Base-by-base conservation (phyloP, 2,113 vertebrate species). In the Peromyscus leucopus region DNA sequence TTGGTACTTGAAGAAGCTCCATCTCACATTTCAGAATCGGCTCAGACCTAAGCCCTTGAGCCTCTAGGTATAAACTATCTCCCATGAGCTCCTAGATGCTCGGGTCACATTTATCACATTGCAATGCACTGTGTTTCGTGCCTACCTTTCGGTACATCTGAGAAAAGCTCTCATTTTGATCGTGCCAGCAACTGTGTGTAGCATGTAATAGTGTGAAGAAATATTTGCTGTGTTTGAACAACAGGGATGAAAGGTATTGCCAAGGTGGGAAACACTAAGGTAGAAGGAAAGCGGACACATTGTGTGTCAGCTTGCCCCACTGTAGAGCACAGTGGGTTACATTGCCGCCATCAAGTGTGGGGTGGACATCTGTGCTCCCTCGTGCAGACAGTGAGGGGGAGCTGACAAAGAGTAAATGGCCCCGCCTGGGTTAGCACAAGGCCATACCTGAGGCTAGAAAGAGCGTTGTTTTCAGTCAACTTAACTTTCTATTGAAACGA, bases 151-250 rank as follows among this genome's bases (percentile, higher is more conserved):
- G 9, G 5, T 31, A 11, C 11, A 39, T 22, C 57, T 15, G 28
- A 39, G 21, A 82, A 48, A 69, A 72, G 83, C 69, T 13, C 72
- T 4, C n/a, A 11, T 74, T 75, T 90, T 92, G 24, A 80, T 92
- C 2, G 26, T 93, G 61, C 13, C 39, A 74, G 2, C 33, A 79
- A 11, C 7, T 69, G 65, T 80, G 28, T 39, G 46, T n/a, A 10
- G n/a, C 31, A 10, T 11, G 67, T 39, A 42, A 59, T 82, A 91
- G 7, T 24, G 7, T 96, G 36, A 48, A 39, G 46, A 94, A 86
- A 92, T 80, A 93, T 76, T 90, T 91, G 42, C 31, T 92, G 4
- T 75, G 36, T 12, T 8, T 21, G 71, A 97, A 71, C 39, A 83
- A 33, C 61, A 84, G 82, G 7, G 55, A 36, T n/a, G n/a, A 3